Conservation (phyloP, 2,797 vertebrate species). For the Hapalemur alaotrensis region DNA sequence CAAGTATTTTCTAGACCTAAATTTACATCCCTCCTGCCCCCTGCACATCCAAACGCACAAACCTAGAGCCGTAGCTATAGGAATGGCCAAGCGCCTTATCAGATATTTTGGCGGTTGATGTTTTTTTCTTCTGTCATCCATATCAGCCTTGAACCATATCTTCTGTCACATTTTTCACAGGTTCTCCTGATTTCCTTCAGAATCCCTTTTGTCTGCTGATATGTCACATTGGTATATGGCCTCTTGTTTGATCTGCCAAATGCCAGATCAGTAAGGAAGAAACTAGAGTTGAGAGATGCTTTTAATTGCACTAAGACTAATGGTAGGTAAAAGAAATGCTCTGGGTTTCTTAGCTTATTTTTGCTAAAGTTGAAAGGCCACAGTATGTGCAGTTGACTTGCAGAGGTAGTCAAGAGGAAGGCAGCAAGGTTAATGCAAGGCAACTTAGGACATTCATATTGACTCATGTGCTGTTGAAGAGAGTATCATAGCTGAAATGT, state of each 20-base stretch:
- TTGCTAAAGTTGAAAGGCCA: background rate
- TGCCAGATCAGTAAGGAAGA: background rate
- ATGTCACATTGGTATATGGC: background rate
- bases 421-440: background rate
- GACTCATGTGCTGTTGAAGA: background rate
- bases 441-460: background rate
- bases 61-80: background rate
- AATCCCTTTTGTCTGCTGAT: background rate
- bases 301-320: background rate
- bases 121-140: background rate
- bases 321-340: background rate
- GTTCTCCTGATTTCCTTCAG: constrained; percentile 24
- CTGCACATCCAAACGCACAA: background rate
- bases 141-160: constrained; percentile 29
- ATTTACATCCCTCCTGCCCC: background rate
- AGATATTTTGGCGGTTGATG: background rate
- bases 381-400: background rate
- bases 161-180: background rate
- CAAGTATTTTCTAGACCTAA: background rate
- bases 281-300: background rate
- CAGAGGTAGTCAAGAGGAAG: background rate
- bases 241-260: background rate
- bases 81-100: background rate
- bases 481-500: background rate
- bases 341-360: background rate